Evolutionary conservation across 2,113 vertebrate genomes (phyloP).

Genomic region (Forbesichthys papilliferus): DNA sequence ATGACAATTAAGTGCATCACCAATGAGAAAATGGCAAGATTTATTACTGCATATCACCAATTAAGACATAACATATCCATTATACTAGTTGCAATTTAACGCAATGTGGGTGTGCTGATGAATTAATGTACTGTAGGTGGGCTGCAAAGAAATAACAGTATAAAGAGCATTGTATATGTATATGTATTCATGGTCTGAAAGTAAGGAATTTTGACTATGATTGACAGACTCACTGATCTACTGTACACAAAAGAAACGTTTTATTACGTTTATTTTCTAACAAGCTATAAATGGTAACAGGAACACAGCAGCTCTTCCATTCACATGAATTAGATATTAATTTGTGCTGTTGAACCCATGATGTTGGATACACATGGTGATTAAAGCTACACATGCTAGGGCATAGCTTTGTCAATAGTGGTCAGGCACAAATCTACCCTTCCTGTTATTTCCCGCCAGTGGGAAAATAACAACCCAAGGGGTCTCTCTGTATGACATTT

Average conservation of each 20-base stretch:
- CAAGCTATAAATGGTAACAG: slow-evolving; percentile 40
- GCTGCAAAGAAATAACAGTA: slow-evolving; percentile 6
- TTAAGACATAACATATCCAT: slow-evolving; percentile 9
- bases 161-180: not conserved
- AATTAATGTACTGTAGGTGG: slow-evolving; percentile 10
- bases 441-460: no score
- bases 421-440: no score
- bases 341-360: not conserved
- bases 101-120: slow-evolving; percentile 9
- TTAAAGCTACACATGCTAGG: no score
- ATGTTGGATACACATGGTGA: not conserved
- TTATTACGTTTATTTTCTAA: slow-evolving; percentile 30
- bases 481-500: no score
- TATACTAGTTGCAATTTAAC: not conserved
- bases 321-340: slow-evolving; percentile 8
- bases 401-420: no score
- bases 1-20: slow-evolving; percentile 38
- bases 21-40: slow-evolving; percentile 31
- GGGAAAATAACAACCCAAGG: not conserved
- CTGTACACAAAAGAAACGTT: slow-evolving; percentile 49
- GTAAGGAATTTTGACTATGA: slow-evolving; percentile 31
- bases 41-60: slow-evolving; percentile 36
- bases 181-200: slow-evolving; percentile 1
- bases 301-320: slow-evolving; percentile 1
- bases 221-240: slow-evolving; percentile 42